Base-by-base conservation (phyloP, 2,888 invertebrate species). In the Dasypolia templi region DNA sequence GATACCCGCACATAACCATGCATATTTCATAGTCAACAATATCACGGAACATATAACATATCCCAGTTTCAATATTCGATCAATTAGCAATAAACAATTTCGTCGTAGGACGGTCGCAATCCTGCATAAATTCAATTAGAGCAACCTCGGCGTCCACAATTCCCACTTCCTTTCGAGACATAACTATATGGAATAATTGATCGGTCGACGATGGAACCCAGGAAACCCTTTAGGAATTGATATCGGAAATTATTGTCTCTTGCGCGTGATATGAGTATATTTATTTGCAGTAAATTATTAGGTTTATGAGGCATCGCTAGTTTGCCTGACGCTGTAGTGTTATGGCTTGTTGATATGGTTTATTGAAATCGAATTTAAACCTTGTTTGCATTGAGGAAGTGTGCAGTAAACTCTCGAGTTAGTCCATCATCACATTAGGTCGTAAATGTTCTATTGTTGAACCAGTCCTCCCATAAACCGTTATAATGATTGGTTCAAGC, bases 101-200 rank as follows among this genome's bases (percentile, higher is more conserved):
- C 89, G 89, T 92, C 90, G 90, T 87, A 88, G 87, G 86, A 87
- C 90, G 89, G 91, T 91, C 90, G 90, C 89, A 91, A 91, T 92
- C 90, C 92, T 92, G 93, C 93, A 94, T 94, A 94, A 94, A 95
- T 95, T 94, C 94, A 95, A 95, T 95, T 94, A 94, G 91, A 90
- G 83, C 88, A 86, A 77, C 78, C 86, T 85, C 87, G 64, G 83
- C 88, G 83, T 83, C 88, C 84, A 90, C 91, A 90, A 91, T 90
- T 88, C 89, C 89, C 89, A 89, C 84, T 88, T 89, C 89, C 90
- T 89, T 87, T 86, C 79, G 84, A 91, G 89, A 92, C 91, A 90
- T 90, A 90, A 92, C 89, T 92, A 92, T 92, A 91, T 93, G 90
- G 93, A 94, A 94, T 93, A 93, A 94, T 93, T 92, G 92, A 93